phyloP scores from a whole-genome alignment of 2,888 invertebrate species.

The Andrena camellia region DNA sequence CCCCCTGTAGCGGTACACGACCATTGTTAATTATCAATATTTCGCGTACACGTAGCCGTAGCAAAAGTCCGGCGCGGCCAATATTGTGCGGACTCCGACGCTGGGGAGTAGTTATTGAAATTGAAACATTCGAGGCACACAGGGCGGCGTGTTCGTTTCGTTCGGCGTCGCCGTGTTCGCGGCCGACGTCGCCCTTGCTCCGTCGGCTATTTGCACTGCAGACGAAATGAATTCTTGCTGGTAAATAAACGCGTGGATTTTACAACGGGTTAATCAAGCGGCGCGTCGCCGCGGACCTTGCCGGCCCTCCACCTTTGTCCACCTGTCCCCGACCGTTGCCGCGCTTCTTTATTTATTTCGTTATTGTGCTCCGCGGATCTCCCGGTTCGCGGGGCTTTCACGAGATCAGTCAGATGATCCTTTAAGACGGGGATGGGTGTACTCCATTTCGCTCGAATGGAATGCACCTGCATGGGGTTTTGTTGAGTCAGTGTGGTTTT shows the following conservation, averaged over 20 bases:
- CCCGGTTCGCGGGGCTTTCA: neutral
- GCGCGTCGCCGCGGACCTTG: slow-evolving; percentile 52
- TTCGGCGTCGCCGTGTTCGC: slow-evolving; percentile 62
- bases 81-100: slow-evolving; percentile 79
- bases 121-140: slow-evolving; percentile 84
- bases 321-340: neutral
- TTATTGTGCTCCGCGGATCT: slow-evolving; percentile 5
- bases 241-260: slow-evolving; percentile 78
- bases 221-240: slow-evolving; percentile 77
- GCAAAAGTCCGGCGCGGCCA: slow-evolving; percentile 77
- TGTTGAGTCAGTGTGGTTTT: neutral
- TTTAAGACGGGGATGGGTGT: neutral
- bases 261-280: slow-evolving; percentile 78
- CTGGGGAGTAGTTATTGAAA: slow-evolving; percentile 86
- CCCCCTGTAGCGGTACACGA: slow-evolving; percentile 75
- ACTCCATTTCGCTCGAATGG: neutral
- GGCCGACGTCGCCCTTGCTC: slow-evolving; percentile 67
- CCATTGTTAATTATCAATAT: slow-evolving; percentile 85
- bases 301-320: slow-evolving; percentile 29
- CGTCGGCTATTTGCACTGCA: slow-evolving; percentile 73
- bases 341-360: slow-evolving; percentile 34
- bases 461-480: neutral
- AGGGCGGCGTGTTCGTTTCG: slow-evolving; percentile 66
- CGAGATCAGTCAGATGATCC: neutral
- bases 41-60: slow-evolving; percentile 79